Conservation (phyloP, 2,113 vertebrate genomes). For the human region DNA sequence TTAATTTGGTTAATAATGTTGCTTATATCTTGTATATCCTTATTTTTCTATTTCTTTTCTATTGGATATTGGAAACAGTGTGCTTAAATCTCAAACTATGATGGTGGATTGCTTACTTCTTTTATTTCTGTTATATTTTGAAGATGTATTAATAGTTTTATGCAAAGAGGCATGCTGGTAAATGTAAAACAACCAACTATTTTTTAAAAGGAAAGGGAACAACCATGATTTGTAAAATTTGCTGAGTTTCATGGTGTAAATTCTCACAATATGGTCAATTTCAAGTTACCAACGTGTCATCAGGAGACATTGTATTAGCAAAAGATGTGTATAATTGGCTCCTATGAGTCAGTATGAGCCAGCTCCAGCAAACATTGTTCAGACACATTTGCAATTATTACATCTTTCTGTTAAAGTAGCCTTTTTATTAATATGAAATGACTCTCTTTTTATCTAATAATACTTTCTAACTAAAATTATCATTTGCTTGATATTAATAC, state of each 20-base stretch:
- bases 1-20: background rate
- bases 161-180: background rate
- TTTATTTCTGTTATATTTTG: background rate
- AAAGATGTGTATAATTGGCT: background rate
- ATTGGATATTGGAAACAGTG: background rate
- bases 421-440: background rate
- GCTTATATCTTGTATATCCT: background rate
- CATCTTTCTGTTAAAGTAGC: background rate
- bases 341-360: background rate
- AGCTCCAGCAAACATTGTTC: background rate
- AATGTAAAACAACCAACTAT: background rate
- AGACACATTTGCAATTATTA: background rate
- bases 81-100: background rate
- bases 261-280: background rate
- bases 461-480: background rate
- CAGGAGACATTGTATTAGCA: background rate
- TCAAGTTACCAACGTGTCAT: background rate
- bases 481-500: background rate
- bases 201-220: background rate
- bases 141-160: background rate
- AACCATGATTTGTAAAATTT: background rate
- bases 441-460: background rate
- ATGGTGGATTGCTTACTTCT: background rate
- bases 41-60: background rate
- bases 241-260: background rate